A percentile compares a stretch with the other conserved stretches of the same genome.
phyloP scores from a whole-genome alignment of 1,140 invertebrate genomes.

The Trichonephila clavata region DNA sequence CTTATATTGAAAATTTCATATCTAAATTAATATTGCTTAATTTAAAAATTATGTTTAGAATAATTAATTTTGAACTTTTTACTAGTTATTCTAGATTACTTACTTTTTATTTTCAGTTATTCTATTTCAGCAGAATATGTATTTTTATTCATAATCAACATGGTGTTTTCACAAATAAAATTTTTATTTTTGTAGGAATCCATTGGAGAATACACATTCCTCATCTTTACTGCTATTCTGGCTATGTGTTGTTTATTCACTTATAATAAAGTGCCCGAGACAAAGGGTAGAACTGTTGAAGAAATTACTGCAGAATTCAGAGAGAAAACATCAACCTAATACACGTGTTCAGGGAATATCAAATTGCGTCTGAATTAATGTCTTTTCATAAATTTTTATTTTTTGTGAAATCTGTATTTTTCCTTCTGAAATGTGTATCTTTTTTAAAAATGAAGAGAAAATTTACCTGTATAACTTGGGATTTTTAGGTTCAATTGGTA shows the following conservation, averaged over 20 bases:
- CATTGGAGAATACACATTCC: conserved; percentile 82
- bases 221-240: conserved; percentile 82
- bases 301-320: conserved; percentile 81
- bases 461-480: neutral
- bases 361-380: neutral
- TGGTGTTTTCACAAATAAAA: too few relatives aligned
- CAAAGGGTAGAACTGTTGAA: conserved; percentile 83
- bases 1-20: too few relatives aligned
- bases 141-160: too few relatives aligned
- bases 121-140: too few relatives aligned
- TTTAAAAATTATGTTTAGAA: too few relatives aligned
- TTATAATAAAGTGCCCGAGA: conserved; percentile 83
- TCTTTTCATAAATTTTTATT: neutral
- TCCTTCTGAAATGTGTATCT: neutral
- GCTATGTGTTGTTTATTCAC: conserved; percentile 82
- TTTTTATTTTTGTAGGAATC: conserved; percentile 41
- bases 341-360: neutral
- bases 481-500: neutral
- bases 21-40: too few relatives aligned
- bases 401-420: neutral
- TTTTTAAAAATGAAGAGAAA: neutral
- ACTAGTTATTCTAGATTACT: too few relatives aligned
- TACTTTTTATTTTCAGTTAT: too few relatives aligned
- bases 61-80: too few relatives aligned
- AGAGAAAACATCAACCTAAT: conserved; percentile 74